Percentiles rank a stretch among this genome's conserved stretches.
These are phyloP conservation scores for Pangasianodon hypophthalmus DNA, from an alignment of 2,113 vertebrate species.

Conservation along the genomic window DNA sequence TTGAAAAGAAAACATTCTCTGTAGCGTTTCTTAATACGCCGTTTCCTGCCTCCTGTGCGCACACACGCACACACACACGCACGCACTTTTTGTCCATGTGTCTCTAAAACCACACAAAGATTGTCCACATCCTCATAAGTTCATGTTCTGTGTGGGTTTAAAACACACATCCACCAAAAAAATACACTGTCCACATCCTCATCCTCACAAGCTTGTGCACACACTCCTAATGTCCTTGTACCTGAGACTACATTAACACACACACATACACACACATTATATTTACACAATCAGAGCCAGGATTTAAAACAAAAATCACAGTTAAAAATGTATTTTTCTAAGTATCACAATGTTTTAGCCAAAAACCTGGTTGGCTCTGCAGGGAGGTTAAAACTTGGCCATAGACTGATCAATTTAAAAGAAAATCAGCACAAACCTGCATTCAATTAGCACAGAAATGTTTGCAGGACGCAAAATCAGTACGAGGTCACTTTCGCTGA, in stretches of 20 bases:
- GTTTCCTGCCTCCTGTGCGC: constrained; percentile 30
- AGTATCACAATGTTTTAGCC: neutral
- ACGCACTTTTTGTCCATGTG: neutral
- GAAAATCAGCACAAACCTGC: neutral
- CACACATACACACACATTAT: constrained; percentile 2
- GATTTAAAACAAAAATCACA: neutral
- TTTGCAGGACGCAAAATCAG: neutral
- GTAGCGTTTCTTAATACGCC: constrained; percentile 25
- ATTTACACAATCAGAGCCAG: neutral
- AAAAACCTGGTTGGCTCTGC: neutral
- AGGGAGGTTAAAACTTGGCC: neutral
- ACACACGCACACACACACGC: constrained; percentile 55
- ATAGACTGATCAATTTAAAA: neutral
- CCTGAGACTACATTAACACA: constrained; percentile 16
- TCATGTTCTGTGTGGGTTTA: neutral
- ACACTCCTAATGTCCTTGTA: neutral
- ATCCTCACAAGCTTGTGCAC: neutral
- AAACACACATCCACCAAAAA: neutral
- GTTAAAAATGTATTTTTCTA: neutral
- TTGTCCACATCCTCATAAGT: constrained; percentile 1
- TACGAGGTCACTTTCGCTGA: constrained; percentile 24
- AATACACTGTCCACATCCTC: neutral
- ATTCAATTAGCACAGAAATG: neutral
- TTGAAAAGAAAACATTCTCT: constrained; percentile 58
- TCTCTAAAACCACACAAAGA: constrained; percentile 2